A percentile compares a stretch with the other conserved stretches of the same genome.
phyloP scores from a whole-genome alignment of 2,888 invertebrate genomes.

The Esperia sulphurella region DNA sequence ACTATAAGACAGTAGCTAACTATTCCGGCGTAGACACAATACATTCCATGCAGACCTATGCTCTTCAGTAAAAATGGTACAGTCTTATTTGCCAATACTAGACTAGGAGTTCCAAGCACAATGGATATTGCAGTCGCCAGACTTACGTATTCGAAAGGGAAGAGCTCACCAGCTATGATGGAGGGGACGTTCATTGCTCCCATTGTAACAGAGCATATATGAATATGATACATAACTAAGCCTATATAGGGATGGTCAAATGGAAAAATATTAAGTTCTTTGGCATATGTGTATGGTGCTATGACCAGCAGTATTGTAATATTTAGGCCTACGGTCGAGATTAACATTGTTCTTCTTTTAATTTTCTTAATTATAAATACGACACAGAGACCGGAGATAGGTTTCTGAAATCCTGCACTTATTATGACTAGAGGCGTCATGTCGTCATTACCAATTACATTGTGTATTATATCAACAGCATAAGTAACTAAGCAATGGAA shows the following conservation, averaged over 20 bases:
- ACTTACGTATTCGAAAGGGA: slow-evolving; percentile 79
- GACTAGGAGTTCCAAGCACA: slow-evolving; percentile 43
- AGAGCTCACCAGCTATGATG: slow-evolving; percentile 84
- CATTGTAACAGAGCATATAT: slow-evolving; percentile 75
- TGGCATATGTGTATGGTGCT: slow-evolving; percentile 46
- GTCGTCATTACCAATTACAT: too few species aligned
- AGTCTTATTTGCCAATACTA: slow-evolving; percentile 54
- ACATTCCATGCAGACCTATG: slow-evolving; percentile 47
- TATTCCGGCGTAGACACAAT: slow-evolving; percentile 39
- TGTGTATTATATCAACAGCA: too few species aligned
- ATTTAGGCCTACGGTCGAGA: too few species aligned
- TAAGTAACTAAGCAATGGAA: too few species aligned
- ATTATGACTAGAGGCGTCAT: too few species aligned
- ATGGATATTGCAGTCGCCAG: slow-evolving; percentile 71
- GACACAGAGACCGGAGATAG: too few species aligned
- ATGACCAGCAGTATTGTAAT: too few species aligned
- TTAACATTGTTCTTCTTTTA: too few species aligned
- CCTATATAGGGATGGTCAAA: slow-evolving; percentile 44
- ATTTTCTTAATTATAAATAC: too few species aligned
- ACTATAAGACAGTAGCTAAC: slow-evolving; percentile 44
- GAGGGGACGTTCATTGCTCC: too few species aligned
- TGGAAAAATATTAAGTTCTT: slow-evolving; percentile 27
- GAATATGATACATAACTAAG: slow-evolving; percentile 41
- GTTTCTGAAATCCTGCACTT: too few species aligned
- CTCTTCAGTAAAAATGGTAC: slow-evolving; percentile 40